Base-by-base conservation (phyloP, 1,140 invertebrate species). In the Anthonomus grandis region DNA sequence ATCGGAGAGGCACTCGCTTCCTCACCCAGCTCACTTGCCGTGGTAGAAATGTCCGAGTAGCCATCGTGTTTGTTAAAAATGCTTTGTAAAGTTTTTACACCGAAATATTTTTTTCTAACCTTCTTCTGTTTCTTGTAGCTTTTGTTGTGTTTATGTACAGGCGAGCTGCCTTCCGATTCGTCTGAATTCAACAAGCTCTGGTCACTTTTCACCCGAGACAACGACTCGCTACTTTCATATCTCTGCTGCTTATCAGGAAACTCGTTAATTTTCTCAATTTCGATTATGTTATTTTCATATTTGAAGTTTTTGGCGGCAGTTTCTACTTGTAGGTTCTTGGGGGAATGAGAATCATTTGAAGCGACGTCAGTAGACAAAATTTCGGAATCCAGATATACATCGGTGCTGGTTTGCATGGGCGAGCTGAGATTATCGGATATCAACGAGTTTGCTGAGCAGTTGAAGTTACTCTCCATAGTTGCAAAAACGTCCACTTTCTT, bases 81-180 rank as follows among this genome's bases (percentile, higher is more conserved):
- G 45, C 72, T 74, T 49, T 75, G 74, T 17, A 75, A 56, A 1
- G 74, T 75, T 68, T 75, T 75, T 2, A 75, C 72, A 8, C 73
- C 73, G 54, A 74, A 71, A 50, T 73, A 70, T 50, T 72, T 74
- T 42, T 74, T 74, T 42, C 70, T 70, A 47, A 65, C 61, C 52
- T 71, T 70, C 38, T 66, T 68, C 27, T 70, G 61, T 56, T 72
- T 72, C 44, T 70, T 71, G 47, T 71, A 71, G 24, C 70, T 69
- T 9, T 64, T 47, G 31, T 63, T 64, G 1, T 36, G 15, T 54
- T 71, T 70, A 45, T 70, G 68, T 18, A 74, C 36, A 13, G 72
- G 70, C 4, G 72, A 74, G 42, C 70, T 70, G n/a, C 68, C 66
- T 47, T 62, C 68, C 44, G 66, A 69, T 4, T 70, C 69, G 1